phyloP scores from a whole-genome alignment of 2,888 invertebrate genomes.

The Exocentrus adspersus region DNA sequence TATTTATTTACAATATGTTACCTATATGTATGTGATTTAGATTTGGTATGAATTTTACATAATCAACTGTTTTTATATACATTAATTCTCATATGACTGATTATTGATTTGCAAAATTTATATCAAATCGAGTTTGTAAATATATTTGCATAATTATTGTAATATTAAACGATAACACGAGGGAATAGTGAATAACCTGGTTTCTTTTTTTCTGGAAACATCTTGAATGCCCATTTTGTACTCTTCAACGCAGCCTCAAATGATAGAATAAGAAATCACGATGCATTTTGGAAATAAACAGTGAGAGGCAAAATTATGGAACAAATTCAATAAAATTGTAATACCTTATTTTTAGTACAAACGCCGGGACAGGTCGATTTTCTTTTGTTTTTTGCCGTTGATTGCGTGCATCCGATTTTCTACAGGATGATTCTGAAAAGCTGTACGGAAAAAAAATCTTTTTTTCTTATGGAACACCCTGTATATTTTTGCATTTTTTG shows the following conservation, averaged over 20 bases:
- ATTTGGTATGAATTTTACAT: constrained; percentile 51
- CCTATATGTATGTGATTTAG: constrained; percentile 64
- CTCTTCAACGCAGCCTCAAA: neutral
- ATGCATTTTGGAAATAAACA: no score
- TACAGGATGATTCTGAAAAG: no score
- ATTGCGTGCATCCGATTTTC: no score
- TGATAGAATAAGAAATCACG: neutral
- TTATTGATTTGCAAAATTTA: constrained; percentile 50
- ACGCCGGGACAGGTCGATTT: no score
- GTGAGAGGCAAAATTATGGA: no score
- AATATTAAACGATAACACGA: constrained; percentile 35
- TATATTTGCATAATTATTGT: constrained; percentile 44
- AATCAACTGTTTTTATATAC: constrained; percentile 44
- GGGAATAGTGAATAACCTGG: constrained; percentile 32
- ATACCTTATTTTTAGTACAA: no score
- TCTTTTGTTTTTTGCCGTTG: no score
- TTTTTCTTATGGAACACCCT: no score
- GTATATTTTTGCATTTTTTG: no score
- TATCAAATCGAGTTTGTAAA: constrained; percentile 46
- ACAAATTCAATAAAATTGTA: no score
- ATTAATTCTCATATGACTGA: constrained; percentile 56
- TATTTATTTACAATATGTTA: constrained; percentile 66
- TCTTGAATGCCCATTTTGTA: neutral
- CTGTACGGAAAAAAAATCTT: no score
- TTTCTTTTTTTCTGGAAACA: constrained; percentile 35